Evolutionary conservation across 2,797 vertebrate genomes (phyloP), one percentile per base, ranked within the genome.

Genomic region (Galagoides demidoff): DNA sequence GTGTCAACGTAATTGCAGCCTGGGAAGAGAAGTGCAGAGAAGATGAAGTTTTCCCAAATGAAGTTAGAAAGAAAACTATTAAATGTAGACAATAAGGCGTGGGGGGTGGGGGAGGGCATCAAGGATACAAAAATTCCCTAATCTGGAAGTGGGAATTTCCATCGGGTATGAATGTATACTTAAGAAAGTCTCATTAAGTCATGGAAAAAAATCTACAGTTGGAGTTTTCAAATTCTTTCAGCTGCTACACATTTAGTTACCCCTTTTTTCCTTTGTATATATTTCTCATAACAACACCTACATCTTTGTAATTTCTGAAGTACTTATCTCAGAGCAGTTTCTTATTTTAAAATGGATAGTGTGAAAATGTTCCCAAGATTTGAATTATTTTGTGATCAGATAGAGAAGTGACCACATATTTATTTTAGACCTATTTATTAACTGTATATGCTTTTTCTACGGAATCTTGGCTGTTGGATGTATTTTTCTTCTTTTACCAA

Each of bases 221-320:
- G 57, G 79, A 97, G 77, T 94, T 96, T 95, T 96, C 94, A 96
- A 94, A 98, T 97, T 97, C 97, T 96, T 97, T 66, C 43, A 76
- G 84, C 57, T 29, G 81, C n/a, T 86, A 85, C 95, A 95, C 45
- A 94, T 79, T 89, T n/a, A 90, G 61, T 14, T 79, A 91, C 73
- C 83, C 83, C 79, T 45, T 94, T 87, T 76, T 3, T 14, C 63
- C 81, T 94, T 90, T 97, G 96, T 97, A 95, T 96, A 94, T 93
- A 81, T 92, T 97, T 97, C 94, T 97, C 96, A 93, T 95, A 96
- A 96, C 96, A 97, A 90, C 95, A 97, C 96, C 94, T 95, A 94
- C 66, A 37, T 77, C 92, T 74, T 92, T 91, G 52, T 89, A 88
- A 93, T 94, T 98, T 96, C 92, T 96, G 29, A 70, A 96, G 49